Percentiles rank a stretch among this genome's conserved stretches.
Conservation (phyloP, 2,113 vertebrate species). For the Dissostichus mawsoni region DNA sequence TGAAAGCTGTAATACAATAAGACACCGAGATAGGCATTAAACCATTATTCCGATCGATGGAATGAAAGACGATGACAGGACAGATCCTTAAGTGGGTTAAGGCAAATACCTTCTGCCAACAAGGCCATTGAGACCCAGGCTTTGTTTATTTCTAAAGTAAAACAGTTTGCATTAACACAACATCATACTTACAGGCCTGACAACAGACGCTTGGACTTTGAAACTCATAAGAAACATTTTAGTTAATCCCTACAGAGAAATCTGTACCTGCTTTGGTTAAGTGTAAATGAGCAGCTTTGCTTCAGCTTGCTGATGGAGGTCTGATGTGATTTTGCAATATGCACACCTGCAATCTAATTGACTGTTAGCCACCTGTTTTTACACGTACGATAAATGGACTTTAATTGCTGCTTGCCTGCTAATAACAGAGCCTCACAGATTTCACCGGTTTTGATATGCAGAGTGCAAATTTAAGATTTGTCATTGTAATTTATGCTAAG, state of each 20-base stretch:
- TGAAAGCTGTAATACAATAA: conserved; percentile 8
- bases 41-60: conserved; percentile 40
- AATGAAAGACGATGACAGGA: conserved; percentile 38
- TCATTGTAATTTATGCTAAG: not conserved
- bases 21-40: not conserved
- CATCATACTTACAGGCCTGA: not conserved
- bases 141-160: not conserved
- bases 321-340: conserved; percentile 24
- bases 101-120: conserved; percentile 24
- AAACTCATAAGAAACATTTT: not conserved
- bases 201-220: not conserved
- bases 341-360: conserved; percentile 19
- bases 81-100: conserved; percentile 19
- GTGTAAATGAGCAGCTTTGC: conserved; percentile 22
- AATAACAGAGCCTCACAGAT: not conserved
- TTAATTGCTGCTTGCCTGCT: not conserved
- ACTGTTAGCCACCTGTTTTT: conserved; percentile 24
- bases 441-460: not conserved
- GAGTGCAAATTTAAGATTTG: not conserved
- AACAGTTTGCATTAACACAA: conserved; percentile 7
- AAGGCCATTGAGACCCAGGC: not conserved
- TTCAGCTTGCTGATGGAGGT: not conserved
- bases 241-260: conserved; percentile 15
- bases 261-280: conserved; percentile 23
- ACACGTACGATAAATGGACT: not conserved